A percentile compares a stretch with the other conserved stretches of the same genome.
phyloP scores from a whole-genome alignment of 2,113 vertebrate genomes.

The Mus pahari region DNA sequence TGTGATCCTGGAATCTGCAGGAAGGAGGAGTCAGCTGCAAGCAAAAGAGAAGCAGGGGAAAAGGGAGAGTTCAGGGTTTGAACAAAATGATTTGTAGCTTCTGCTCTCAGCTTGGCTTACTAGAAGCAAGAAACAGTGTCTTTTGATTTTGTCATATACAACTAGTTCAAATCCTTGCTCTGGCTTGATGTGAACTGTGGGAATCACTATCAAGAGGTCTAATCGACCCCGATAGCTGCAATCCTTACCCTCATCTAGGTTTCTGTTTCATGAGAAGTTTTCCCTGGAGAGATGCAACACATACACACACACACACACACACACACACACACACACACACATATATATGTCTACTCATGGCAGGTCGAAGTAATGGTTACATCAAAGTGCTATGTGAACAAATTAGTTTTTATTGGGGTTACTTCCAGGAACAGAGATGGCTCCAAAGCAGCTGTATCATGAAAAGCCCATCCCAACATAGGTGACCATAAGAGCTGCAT shows the following conservation, averaged over 20 bases:
- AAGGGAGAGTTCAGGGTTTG: conserved; percentile 51
- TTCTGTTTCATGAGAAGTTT: not conserved
- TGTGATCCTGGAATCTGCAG: conserved; percentile 84
- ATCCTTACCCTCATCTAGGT: not conserved
- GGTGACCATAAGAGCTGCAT: not conserved
- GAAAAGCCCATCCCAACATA: too few relatives aligned
- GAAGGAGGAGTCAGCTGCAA: conserved; percentile 86
- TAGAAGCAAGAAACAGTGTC: conserved; percentile 57
- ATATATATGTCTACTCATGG: not conserved
- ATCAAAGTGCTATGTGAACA: too few relatives aligned
- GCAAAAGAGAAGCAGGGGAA: conserved; percentile 78
- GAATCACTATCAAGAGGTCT: conserved; percentile 43
- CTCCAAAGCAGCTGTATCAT: not conserved
- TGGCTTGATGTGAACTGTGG: conserved; percentile 37
- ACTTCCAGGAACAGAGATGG: not conserved
- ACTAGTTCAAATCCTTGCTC: conserved; percentile 50
- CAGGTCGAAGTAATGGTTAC: not conserved
- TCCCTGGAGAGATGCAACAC: not conserved
- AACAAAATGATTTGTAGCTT: conserved; percentile 55
- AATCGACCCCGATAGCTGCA: not conserved
- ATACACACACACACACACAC: too few relatives aligned
- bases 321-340: too few relatives aligned
- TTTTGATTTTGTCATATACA: conserved; percentile 62
- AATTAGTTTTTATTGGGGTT: not conserved
- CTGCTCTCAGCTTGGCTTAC: conserved; percentile 62